Conservation (phyloP, 1,140 invertebrate species). For the Antheraea pernyi region DNA sequence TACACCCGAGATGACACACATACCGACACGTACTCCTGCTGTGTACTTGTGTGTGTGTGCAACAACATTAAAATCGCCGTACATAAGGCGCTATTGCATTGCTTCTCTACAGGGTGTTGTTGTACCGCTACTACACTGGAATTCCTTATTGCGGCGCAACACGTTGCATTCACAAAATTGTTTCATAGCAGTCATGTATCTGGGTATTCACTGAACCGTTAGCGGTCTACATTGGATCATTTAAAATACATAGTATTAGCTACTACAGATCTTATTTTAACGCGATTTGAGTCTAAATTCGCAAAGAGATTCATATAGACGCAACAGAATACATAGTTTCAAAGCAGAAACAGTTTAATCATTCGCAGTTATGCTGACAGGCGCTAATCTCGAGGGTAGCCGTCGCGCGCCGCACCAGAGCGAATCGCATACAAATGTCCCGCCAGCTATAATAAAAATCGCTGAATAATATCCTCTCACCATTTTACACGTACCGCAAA, state of each 20-base stretch:
- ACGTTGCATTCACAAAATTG: constrained; percentile 33
- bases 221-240: background rate
- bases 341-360: constrained; percentile 63
- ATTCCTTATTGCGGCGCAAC: constrained; percentile 45
- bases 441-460: constrained; percentile 55
- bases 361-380: constrained; percentile 44
- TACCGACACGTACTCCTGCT: constrained; percentile 48
- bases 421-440: constrained; percentile 70
- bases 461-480: constrained; percentile 62
- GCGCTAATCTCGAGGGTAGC: constrained; percentile 56
- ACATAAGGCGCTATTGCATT: constrained; percentile 55
- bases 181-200: constrained; percentile 9
- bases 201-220: constrained; percentile 1
- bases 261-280: background rate
- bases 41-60: constrained; percentile 40
- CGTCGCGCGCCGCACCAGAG: constrained; percentile 41
- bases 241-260: background rate
- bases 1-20: constrained; percentile 63
- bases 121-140: constrained; percentile 24
- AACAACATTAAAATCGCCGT: constrained; percentile 44
- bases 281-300: background rate
- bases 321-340: constrained; percentile 42
- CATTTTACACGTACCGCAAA: constrained; percentile 44
- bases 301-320: constrained; percentile 15
- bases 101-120: constrained; percentile 12